Evolutionary conservation across 2,113 vertebrate species (phyloP), one percentile per base, ranked within the genome.

Genomic region (Corythornis madagascariensis): DNA sequence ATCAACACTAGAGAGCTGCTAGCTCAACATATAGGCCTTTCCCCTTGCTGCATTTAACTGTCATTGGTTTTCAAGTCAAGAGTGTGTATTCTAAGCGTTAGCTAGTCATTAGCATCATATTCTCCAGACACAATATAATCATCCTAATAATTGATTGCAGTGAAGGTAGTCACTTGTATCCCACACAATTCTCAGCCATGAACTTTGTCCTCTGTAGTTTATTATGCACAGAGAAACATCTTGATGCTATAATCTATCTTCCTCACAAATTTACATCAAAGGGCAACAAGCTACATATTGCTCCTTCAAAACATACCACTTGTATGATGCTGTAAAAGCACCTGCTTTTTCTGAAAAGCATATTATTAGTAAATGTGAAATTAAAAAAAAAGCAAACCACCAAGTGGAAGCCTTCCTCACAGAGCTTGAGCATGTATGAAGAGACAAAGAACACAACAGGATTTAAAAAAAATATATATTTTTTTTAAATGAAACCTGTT

Each of bases 101-200:
- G 82, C 65, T 91, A 95, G 88, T 94, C 77, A 92, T 96, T 94
- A 94, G 83, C 79, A 83, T 90, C 50, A 72, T 92, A 95, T 92
- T 96, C 96, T 96, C 89, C 75, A 97, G 95, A 92, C 90, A 85
- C 56, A 85, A 92, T 89, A 78, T 90, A 94, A 96, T 94, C 88
- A 92, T 78, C 82, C 96, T 94, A 95, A 96, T 95, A 95, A 97
- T 66, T 95, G 96, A 97, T 93, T 89, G 72, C 87, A 90, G 93
- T 55, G 84, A 93, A 96, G 90, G 88, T 93, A 96, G 89, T 95
- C 91, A 88, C 92, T 93, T 92, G 84, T 71, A 96, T 84, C 88
- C 90, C 64, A 75, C 83, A 95, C 92, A 92, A 89, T 92, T 96
- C 95, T 93, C 93, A 91, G 83, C 65, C 80, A 71, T 97, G 94